These are phyloP conservation scores for Diabrotica undecimpunctata DNA, from an alignment of 1,140 invertebrate genomes.

Conservation along the genomic window DNA sequence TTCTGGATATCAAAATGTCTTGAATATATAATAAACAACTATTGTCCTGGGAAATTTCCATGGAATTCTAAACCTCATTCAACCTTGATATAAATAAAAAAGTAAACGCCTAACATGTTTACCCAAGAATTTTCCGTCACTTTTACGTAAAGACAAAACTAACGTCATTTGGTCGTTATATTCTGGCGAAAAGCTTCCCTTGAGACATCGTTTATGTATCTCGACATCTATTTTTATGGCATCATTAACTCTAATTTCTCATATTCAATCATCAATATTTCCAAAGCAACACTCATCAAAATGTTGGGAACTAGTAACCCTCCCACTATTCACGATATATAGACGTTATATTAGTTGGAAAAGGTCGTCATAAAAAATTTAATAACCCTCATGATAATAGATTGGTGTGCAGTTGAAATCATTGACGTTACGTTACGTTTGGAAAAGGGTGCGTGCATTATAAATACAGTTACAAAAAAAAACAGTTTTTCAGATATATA, in stretches of 20 bases:
- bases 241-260: constrained; percentile 1
- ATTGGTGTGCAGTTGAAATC: background rate
- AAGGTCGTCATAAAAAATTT: constrained; percentile 2
- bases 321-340: constrained; percentile 2
- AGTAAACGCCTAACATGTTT: no score
- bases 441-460: no score
- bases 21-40: no score
- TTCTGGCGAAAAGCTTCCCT: background rate
- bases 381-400: constrained; percentile 2
- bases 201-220: background rate
- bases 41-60: no score
- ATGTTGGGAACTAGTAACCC: background rate
- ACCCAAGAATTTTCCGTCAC: no score
- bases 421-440: background rate
- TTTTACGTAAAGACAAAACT: background rate
- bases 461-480: no score
- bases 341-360: constrained; percentile 2
- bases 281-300: constrained; percentile 2
- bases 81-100: no score
- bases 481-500: no score
- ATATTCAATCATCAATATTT: constrained; percentile 1
- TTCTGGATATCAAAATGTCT: no score
- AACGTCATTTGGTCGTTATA: background rate
- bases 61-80: no score
- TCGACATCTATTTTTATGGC: constrained; percentile 1